Conservation (phyloP, 2,888 invertebrate species). For the Panopea generosa region DNA sequence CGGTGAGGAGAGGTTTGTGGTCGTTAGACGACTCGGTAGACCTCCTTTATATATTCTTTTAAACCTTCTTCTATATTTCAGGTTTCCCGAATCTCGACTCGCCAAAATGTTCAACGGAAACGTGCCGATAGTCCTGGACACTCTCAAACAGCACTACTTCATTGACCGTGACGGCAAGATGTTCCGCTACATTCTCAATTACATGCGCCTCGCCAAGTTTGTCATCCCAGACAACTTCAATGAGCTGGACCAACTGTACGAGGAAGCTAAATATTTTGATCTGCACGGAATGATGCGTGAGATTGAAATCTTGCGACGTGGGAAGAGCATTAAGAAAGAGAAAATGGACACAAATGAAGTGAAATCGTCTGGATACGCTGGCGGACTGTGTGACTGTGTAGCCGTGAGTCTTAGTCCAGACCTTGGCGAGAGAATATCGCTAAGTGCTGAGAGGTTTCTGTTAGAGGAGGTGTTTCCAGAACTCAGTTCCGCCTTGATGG, state of each 20-base stretch:
- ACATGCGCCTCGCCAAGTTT: slow-evolving; percentile 95
- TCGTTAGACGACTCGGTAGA: no score
- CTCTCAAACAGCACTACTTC: slow-evolving; percentile 98
- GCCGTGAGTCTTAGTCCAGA: slow-evolving; percentile 93
- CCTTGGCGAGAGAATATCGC: slow-evolving; percentile 92
- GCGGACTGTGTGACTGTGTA: slow-evolving; percentile 89
- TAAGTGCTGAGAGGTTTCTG: slow-evolving; percentile 92
- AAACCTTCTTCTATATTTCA: slow-evolving; percentile 85
- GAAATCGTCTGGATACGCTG: slow-evolving; percentile 28
- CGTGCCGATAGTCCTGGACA: slow-evolving; percentile 97
- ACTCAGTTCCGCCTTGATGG: slow-evolving; percentile 90
- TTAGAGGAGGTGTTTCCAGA: slow-evolving; percentile 88
- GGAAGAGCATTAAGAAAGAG: slow-evolving; percentile 67
- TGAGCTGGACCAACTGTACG: slow-evolving; percentile 93
- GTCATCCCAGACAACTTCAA: slow-evolving; percentile 94
- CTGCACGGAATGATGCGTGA: slow-evolving; percentile 87
- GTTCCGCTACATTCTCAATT: slow-evolving; percentile 99
- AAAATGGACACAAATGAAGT: slow-evolving; percentile 58
- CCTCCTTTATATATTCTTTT: no score
- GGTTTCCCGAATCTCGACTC: slow-evolving; percentile 96
- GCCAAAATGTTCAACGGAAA: slow-evolving; percentile 97
- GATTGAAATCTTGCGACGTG: slow-evolving; percentile 73
- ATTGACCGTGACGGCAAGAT: slow-evolving; percentile 99
- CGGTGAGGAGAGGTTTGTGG: no score
- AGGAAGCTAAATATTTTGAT: slow-evolving; percentile 96